A percentile compares a stretch with the other conserved stretches of the same genome.
Evolutionary conservation across 1,140 invertebrate genomes (phyloP).

Genomic region (Anadara kagoshimensis): DNA sequence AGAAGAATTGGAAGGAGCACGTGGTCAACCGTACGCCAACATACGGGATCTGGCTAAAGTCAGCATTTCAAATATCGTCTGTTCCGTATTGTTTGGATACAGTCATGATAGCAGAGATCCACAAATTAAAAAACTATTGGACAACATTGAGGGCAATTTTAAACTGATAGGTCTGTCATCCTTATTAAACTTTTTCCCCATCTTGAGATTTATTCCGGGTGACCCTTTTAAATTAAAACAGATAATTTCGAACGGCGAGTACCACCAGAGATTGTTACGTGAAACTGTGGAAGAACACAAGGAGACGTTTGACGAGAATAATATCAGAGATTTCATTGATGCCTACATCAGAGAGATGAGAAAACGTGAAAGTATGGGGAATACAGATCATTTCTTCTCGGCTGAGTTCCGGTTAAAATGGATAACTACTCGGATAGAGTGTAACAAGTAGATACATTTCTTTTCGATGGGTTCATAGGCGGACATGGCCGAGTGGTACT

Average conservation of each 20-base stretch:
- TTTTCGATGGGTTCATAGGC: neutral
- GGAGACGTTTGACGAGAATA: slow-evolving; percentile 42
- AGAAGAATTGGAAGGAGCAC: slow-evolving; percentile 5
- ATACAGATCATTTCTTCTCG: neutral
- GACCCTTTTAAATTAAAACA: slow-evolving; percentile 43
- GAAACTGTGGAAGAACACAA: slow-evolving; percentile 44
- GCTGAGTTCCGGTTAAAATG: neutral
- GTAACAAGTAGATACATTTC: neutral
- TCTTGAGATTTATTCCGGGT: slow-evolving; percentile 19
- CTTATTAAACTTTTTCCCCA: neutral
- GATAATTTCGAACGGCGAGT: slow-evolving; percentile 38
- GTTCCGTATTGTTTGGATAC: slow-evolving; percentile 89
- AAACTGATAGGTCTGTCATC: slow-evolving; percentile 22
- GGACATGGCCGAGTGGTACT: too few relatives aligned
- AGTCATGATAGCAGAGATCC: slow-evolving; percentile 76
- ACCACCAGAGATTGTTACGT: slow-evolving; percentile 31
- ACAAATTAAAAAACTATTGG: slow-evolving; percentile 40
- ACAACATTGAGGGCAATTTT: slow-evolving; percentile 43
- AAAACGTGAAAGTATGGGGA: slow-evolving; percentile 36
- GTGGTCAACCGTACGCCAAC: slow-evolving; percentile 18
- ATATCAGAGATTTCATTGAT: slow-evolving; percentile 60
- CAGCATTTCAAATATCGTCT: slow-evolving; percentile 84
- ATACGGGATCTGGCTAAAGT: too few relatives aligned
- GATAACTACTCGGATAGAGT: neutral
- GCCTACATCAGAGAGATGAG: slow-evolving; percentile 46